Percentiles rank a stretch among this genome's conserved stretches.
Evolutionary conservation across 2,797 vertebrate species (phyloP).

Genomic region (Peromyscus nudipes): DNA sequence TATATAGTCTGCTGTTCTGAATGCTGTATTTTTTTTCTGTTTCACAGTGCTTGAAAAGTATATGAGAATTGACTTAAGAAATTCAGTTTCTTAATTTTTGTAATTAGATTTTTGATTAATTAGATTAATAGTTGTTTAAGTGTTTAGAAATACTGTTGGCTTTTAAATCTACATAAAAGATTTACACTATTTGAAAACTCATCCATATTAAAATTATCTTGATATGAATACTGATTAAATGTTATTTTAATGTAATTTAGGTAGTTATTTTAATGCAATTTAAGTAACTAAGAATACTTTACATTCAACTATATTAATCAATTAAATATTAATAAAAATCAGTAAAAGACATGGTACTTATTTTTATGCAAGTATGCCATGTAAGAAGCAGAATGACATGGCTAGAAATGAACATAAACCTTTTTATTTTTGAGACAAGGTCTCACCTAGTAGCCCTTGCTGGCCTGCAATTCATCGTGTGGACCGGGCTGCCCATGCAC

Average conservation of each 20-base stretch:
- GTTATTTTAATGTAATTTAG: not conserved
- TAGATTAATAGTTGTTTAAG: not conserved
- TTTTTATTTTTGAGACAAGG: not conserved
- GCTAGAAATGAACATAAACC: not conserved
- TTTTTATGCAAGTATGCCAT: not conserved
- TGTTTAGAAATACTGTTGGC: constrained; percentile 13
- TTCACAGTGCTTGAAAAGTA: constrained; percentile 5
- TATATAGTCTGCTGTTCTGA: not conserved
- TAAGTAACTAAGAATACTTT: not conserved
- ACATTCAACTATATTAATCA: not conserved
- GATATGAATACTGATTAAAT: not conserved
- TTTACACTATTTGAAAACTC: constrained; percentile 46
- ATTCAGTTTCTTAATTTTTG: not conserved
- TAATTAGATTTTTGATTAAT: constrained; percentile 3
- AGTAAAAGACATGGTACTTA: not conserved
- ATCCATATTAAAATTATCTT: not conserved
- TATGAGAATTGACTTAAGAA: not conserved
- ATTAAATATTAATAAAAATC: constrained; percentile 2
- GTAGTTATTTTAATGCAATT: not conserved
- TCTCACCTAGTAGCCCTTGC: not conserved
- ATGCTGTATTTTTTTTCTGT: not conserved
- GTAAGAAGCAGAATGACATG: not conserved
- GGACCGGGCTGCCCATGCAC: not conserved
- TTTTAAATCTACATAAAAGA: not conserved
- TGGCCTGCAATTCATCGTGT: not conserved